These are phyloP conservation scores for Andinoacara biseriatus DNA, from an alignment of 2,113 vertebrate genomes.

Conservation along the genomic window DNA sequence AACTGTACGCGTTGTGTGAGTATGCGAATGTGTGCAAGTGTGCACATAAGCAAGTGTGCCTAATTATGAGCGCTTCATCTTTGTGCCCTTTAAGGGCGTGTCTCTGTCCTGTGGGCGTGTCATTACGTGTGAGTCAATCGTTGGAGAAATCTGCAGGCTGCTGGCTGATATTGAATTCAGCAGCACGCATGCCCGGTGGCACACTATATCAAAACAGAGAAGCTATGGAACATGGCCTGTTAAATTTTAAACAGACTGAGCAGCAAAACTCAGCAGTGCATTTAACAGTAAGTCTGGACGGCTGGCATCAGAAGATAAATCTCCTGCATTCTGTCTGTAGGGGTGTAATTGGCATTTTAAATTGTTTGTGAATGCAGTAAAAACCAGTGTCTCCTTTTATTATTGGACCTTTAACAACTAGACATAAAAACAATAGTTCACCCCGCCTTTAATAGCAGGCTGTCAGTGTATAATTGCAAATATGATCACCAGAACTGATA, in stretches of 20 bases:
- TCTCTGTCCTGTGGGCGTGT: not conserved
- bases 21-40: not conserved
- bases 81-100: not conserved
- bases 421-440: slow-evolving; percentile 69
- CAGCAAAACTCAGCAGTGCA: slow-evolving; percentile 56
- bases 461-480: slow-evolving; percentile 55
- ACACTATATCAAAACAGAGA: slow-evolving; percentile 59
- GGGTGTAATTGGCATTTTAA: slow-evolving; percentile 72
- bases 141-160: slow-evolving; percentile 34
- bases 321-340: slow-evolving; percentile 21
- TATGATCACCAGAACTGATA: slow-evolving; percentile 53
- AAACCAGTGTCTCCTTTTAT: slow-evolving; percentile 77
- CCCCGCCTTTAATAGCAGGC: slow-evolving; percentile 56
- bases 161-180: slow-evolving; percentile 60
- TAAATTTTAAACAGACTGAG: slow-evolving; percentile 73
- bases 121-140: not conserved
- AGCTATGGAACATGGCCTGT: slow-evolving; percentile 55
- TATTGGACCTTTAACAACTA: slow-evolving; percentile 72
- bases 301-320: slow-evolving; percentile 61
- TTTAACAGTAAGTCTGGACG: slow-evolving; percentile 64
- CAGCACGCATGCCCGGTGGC: slow-evolving; percentile 13
- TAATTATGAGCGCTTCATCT: not conserved
- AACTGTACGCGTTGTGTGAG: not conserved
- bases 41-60: not conserved
- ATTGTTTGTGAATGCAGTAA: slow-evolving; percentile 76